Evolutionary conservation across 2,888 invertebrate species (phyloP).

Genomic region (Idaea aversata): DNA sequence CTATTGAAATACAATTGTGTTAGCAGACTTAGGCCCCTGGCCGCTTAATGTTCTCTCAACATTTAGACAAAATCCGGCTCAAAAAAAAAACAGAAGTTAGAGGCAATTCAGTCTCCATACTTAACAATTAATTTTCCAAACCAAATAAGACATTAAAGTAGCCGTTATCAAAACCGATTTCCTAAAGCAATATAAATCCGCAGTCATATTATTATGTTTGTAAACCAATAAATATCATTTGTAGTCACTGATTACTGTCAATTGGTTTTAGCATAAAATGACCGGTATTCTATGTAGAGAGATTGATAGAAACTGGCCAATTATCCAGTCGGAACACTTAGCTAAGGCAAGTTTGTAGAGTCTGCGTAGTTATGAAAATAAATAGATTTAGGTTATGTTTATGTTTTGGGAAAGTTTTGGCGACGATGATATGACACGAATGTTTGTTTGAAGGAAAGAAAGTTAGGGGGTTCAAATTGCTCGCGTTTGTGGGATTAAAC

Average conservation of each 20-base stretch:
- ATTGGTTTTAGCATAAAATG: conserved; percentile 26
- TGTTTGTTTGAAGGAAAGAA: not conserved
- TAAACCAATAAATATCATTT: conserved; percentile 22
- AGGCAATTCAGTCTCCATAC: too few species aligned
- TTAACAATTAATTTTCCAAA: conserved; percentile 4
- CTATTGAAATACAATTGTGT: too few species aligned
- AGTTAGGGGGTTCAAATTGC: not conserved
- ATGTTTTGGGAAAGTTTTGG: not conserved
- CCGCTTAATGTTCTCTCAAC: too few species aligned
- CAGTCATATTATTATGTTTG: conserved; percentile 19
- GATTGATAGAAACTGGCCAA: conserved; percentile 30
- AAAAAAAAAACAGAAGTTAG: too few species aligned
- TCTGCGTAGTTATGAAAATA: conserved; percentile 4
- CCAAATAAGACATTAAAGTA: conserved; percentile 27
- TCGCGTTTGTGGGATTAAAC: not conserved
- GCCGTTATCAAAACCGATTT: conserved; percentile 13
- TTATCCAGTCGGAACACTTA: conserved; percentile 32
- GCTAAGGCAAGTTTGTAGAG: conserved; percentile 25
- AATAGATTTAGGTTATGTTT: not conserved
- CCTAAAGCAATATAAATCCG: not conserved
- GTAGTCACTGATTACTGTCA: conserved; percentile 27
- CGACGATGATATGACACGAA: not conserved
- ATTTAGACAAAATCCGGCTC: too few species aligned
- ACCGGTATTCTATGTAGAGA: conserved; percentile 17
- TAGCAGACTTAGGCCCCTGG: too few species aligned